Evolutionary conservation across 2,888 invertebrate species (phyloP).

Genomic region (Ectobius pallidus): DNA sequence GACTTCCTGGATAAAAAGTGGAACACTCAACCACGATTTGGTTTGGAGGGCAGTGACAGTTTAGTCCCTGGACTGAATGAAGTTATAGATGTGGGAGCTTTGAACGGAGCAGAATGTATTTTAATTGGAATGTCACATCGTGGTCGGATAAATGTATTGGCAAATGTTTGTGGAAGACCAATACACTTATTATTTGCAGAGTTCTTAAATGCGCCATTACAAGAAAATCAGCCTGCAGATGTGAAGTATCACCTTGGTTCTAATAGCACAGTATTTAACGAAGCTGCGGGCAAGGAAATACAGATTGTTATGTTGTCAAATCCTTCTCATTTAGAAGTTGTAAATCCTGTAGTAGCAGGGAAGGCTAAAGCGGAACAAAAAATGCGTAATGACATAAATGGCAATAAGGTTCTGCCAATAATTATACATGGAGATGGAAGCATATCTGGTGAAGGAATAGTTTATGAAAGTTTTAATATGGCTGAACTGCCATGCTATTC

Average conservation of each 20-base stretch:
- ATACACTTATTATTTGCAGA: conserved; percentile 90
- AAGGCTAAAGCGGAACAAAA: conserved; percentile 88
- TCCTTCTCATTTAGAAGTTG: conserved; percentile 94
- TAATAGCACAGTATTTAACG: conserved; percentile 79
- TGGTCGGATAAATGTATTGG: conserved; percentile 84
- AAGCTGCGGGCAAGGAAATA: conserved; percentile 70
- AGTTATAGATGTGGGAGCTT: conserved; percentile 59
- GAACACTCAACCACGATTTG: conserved; percentile 81
- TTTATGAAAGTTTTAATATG: conserved; percentile 66
- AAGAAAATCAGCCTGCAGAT: conserved; percentile 82
- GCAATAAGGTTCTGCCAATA: conserved; percentile 57
- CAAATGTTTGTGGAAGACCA: conserved; percentile 91
- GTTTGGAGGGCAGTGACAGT: conserved; percentile 79
- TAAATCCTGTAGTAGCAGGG: conserved; percentile 85
- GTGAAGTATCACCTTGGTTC: conserved; percentile 94
- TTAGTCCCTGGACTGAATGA: conserved; percentile 77
- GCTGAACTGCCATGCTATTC: conserved; percentile 63
- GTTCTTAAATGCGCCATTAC: conserved; percentile 79
- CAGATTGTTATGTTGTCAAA: conserved; percentile 90
- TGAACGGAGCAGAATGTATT: too few species aligned
- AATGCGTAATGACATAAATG: conserved; percentile 56
- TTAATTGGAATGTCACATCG: conserved; percentile 71
- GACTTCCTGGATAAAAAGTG: conserved; percentile 78
- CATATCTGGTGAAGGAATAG: conserved; percentile 66
- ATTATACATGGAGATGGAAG: conserved; percentile 67